These are phyloP conservation scores for Sphyrna mokarran DNA, from an alignment of 2,113 vertebrate species.

Conservation along the genomic window DNA sequence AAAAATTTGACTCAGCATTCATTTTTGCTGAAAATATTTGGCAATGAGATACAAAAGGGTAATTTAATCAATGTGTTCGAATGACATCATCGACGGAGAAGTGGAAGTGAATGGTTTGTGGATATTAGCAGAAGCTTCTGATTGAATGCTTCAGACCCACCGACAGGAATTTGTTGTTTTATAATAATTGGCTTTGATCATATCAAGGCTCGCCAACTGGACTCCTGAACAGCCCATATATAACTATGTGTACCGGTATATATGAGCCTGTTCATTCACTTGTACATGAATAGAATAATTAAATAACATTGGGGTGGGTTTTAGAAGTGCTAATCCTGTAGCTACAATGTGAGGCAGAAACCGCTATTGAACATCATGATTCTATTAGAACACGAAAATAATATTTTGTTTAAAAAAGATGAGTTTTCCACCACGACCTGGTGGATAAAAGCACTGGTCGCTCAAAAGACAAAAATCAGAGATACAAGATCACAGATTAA, in stretches of 20 bases:
- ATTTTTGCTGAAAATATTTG: constrained; percentile 21
- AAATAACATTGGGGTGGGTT: too few relatives aligned
- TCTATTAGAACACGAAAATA: not conserved
- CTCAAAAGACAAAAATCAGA: not conserved
- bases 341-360: too few relatives aligned
- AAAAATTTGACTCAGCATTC: constrained; percentile 31
- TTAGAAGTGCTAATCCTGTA: too few relatives aligned
- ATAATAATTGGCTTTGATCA: not conserved
- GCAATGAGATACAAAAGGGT: not conserved
- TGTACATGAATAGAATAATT: too few relatives aligned
- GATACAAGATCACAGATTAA: not conserved
- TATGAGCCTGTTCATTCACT: too few relatives aligned
- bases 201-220: too few relatives aligned
- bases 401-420: not conserved
- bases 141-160: not conserved
- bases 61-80: constrained; percentile 13
- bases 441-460: not conserved
- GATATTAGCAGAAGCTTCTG: not conserved
- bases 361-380: not conserved
- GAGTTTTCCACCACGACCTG: not conserved
- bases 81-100: constrained; percentile 11
- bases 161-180: not conserved
- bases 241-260: too few relatives aligned
- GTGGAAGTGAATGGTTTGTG: not conserved
- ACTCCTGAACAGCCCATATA: too few relatives aligned